Percentiles rank a stretch among this genome's conserved stretches.
Evolutionary conservation across 2,797 vertebrate species (phyloP).

Genomic region (Prunella strophiata): DNA sequence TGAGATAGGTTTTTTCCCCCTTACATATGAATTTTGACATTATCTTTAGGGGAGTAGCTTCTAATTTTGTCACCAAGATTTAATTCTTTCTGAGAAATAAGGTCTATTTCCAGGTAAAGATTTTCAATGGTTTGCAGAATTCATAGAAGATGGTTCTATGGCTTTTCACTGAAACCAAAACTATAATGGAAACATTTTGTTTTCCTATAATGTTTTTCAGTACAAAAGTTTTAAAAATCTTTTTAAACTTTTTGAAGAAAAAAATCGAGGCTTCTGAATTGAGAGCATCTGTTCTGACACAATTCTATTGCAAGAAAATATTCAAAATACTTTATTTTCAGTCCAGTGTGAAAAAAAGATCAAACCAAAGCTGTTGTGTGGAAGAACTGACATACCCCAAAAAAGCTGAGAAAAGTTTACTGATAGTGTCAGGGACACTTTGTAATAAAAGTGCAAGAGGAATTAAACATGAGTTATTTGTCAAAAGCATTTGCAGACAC

Average conservation of each 20-base stretch:
- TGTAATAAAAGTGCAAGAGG: not conserved
- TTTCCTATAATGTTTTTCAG: not conserved
- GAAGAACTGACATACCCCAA: not conserved
- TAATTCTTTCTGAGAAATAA: not conserved
- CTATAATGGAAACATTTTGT: not conserved
- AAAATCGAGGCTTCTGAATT: not conserved
- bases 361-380: slow-evolving; percentile 4
- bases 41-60: not conserved
- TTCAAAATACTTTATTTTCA: slow-evolving; percentile 33
- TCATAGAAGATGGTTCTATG: not conserved
- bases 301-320: not conserved
- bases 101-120: not conserved
- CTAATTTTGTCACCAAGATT: not conserved
- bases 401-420: not conserved
- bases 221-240: not conserved
- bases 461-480: not conserved
- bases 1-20: not conserved
- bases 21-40: not conserved
- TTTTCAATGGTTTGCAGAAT: not conserved
- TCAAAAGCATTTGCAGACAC: not conserved
- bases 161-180: not conserved
- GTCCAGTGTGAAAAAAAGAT: not conserved
- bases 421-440: not conserved
- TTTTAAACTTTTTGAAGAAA: not conserved
- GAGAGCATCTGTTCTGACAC: slow-evolving; percentile 26